phyloP scores from a whole-genome alignment of 2,888 invertebrate genomes.

The Agrenia bidenticulata region DNA sequence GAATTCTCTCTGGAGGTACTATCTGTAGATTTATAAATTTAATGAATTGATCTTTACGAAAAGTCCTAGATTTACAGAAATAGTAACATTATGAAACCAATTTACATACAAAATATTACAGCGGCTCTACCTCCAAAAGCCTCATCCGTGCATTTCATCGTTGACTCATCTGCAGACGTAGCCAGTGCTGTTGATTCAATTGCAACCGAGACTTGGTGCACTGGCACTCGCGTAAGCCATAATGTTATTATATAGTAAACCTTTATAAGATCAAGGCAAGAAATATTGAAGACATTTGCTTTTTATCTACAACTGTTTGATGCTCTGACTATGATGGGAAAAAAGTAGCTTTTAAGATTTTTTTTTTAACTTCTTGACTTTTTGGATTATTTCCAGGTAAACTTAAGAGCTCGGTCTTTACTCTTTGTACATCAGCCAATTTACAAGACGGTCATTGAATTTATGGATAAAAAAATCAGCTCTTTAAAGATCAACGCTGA shows the following conservation, averaged over 20 bases:
- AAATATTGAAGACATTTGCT: no score
- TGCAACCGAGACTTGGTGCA: conserved; percentile 26
- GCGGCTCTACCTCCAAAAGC: no score
- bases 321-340: no score
- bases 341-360: background rate
- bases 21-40: no score
- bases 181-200: conserved; percentile 33
- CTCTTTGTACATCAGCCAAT: conserved; percentile 47
- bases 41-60: no score
- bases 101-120: no score
- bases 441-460: conserved; percentile 23
- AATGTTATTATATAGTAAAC: no score
- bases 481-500: conserved; percentile 14
- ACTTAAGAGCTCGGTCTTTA: conserved; percentile 30
- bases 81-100: background rate
- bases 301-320: no score
- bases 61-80: no score
- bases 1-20: background rate
- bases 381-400: conserved; percentile 33
- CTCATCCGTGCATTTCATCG: conserved; percentile 28
- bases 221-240: conserved; percentile 28
- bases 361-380: conserved; percentile 5
- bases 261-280: no score
- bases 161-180: conserved; percentile 41
- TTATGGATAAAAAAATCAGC: conserved; percentile 25